Percentiles rank a stretch among this genome's conserved stretches.
Conservation (phyloP, 2,888 invertebrate species). For the Doris montereyensis region DNA sequence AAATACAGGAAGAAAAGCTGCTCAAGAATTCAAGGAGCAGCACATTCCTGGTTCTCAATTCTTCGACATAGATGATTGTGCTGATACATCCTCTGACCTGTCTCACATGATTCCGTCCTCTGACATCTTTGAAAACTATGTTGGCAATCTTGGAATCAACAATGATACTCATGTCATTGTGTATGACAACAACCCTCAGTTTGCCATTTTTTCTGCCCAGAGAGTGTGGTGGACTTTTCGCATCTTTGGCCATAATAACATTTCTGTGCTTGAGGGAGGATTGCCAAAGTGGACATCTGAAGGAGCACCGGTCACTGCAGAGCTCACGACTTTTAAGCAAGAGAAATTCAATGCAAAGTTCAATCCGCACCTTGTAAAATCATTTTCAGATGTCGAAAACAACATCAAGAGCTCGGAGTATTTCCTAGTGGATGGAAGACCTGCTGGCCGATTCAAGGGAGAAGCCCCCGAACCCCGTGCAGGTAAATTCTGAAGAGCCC, state of each 20-base stretch:
- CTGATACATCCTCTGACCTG: conserved; percentile 53
- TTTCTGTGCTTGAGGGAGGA: conserved; percentile 61
- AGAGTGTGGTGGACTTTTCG: conserved; percentile 60
- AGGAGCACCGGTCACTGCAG: conserved; percentile 52
- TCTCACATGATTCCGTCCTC: conserved; percentile 61
- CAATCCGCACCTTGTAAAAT: conserved; percentile 48
- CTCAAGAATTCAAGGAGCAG: conserved; percentile 55
- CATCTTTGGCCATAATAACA: conserved; percentile 55
- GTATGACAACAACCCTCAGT: conserved; percentile 53
- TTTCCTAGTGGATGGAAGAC: conserved; percentile 64
- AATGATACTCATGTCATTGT: conserved; percentile 57
- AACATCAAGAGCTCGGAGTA: conserved; percentile 54
- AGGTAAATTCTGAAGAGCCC: conserved; percentile 54
- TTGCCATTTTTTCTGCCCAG: conserved; percentile 51
- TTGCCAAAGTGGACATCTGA: conserved; percentile 55
- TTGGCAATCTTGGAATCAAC: conserved; percentile 53
- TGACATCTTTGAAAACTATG: conserved; percentile 54
- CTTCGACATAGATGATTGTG: conserved; percentile 68
- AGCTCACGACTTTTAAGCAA: conserved; percentile 47
- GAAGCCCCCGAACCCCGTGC: conserved; percentile 65
- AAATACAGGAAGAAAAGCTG: conserved; percentile 53
- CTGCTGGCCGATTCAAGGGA: conserved; percentile 65
- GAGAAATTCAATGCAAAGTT: conserved; percentile 48
- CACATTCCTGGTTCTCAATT: conserved; percentile 69
- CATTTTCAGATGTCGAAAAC: conserved; percentile 59